A percentile compares a stretch with the other conserved stretches of the same genome.
phyloP scores from a whole-genome alignment of 92 coral and sea anemone genomes.

The Zoanthus sansibaricus region DNA sequence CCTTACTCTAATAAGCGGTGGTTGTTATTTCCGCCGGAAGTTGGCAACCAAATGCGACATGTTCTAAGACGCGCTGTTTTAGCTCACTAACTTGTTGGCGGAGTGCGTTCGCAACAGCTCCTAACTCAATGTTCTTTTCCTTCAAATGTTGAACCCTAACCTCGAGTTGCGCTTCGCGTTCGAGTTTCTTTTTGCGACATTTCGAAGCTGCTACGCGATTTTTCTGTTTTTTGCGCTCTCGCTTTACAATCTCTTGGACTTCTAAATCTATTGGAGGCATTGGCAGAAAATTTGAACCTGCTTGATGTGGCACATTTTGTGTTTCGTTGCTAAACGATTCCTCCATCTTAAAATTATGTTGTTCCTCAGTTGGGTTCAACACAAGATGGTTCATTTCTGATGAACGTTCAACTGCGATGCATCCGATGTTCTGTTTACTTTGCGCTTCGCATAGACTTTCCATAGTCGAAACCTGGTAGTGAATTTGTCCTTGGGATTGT shows the following conservation, averaged over 20 bases:
- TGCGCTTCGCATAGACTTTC: slow-evolving; percentile 53
- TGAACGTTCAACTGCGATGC: slow-evolving; percentile 14
- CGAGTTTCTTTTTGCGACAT: slow-evolving; percentile 96
- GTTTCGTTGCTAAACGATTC: slow-evolving; percentile 49
- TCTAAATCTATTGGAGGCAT: slow-evolving; percentile 94
- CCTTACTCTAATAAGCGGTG: slow-evolving; percentile 57
- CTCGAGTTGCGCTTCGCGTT: slow-evolving; percentile 97
- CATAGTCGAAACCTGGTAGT: slow-evolving; percentile 26
- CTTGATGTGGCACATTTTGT: slow-evolving; percentile 41
- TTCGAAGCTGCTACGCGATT: slow-evolving; percentile 98
- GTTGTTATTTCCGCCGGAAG: slow-evolving; percentile 84
- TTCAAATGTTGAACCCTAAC: slow-evolving; percentile 92
- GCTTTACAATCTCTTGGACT: slow-evolving; percentile 95
- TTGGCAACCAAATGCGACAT: slow-evolving; percentile 96
- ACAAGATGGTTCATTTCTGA: slow-evolving; percentile 22
- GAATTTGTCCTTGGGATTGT: slow-evolving; percentile 34
- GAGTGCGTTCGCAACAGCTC: slow-evolving; percentile 89
- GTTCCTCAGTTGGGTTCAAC: slow-evolving; percentile 50
- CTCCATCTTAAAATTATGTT: slow-evolving; percentile 54
- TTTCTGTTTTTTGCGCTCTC: slow-evolving; percentile 96
- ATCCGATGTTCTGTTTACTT: slow-evolving; percentile 31
- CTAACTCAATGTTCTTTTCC: slow-evolving; percentile 94
- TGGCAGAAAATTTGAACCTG: slow-evolving; percentile 63
- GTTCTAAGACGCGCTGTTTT: slow-evolving; percentile 94
- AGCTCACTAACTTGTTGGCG: slow-evolving; percentile 90